Evolutionary conservation across 1,140 invertebrate species (phyloP), one percentile per base, ranked within the genome.

Genomic region (Semibalanus balanoides): DNA sequence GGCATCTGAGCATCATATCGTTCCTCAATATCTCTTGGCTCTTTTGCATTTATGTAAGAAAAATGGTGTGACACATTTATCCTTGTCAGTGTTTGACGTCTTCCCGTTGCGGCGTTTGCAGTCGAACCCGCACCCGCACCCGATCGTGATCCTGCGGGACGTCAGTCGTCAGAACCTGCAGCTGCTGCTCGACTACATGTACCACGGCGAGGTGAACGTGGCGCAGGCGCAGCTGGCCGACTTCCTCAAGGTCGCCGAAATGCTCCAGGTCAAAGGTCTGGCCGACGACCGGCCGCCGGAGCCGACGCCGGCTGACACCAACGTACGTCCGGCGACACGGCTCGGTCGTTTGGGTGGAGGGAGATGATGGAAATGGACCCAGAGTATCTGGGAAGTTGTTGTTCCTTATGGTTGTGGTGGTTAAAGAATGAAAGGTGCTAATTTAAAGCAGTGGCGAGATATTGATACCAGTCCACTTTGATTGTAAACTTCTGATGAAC

Each of bases 171-270:
- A n/a, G 0, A 22, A 72, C 73, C n/a, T 76, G 70, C 3, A n/a
- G 31, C 31, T 43, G 0, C 30, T 76, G 70, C 73, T 76, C 28
- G 40, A 76, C 22, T 76, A 64, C 28, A 76, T 76, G 75, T 76
- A 76, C 30, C 73, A 43, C 17, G 75, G 75, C 28, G 75, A 76
- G 75, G 51, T 76, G 0, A 76, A 76, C 30, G 75, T 76, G 3
- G 40, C 40, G 30, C 75, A 76, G n/a, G 70, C 71, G 31, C 31
- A 76, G 25, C 28, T 76, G 28, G 31, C 70, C 22, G 28, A 35
- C 28, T 76, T 76, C 51, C 70, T 76, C 30, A 51, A 70, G 31
- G 43, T 43, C 27, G 75, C 75, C 0, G 69, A 64, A 11, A 73
- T 14, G 22, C 75, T 76, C 43, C 25, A 76, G 30, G 43, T 76